Percentiles rank a stretch among this genome's conserved stretches.
Conservation (phyloP, 1,140 invertebrate genomes). For the Pseudomyrmex concolor region DNA sequence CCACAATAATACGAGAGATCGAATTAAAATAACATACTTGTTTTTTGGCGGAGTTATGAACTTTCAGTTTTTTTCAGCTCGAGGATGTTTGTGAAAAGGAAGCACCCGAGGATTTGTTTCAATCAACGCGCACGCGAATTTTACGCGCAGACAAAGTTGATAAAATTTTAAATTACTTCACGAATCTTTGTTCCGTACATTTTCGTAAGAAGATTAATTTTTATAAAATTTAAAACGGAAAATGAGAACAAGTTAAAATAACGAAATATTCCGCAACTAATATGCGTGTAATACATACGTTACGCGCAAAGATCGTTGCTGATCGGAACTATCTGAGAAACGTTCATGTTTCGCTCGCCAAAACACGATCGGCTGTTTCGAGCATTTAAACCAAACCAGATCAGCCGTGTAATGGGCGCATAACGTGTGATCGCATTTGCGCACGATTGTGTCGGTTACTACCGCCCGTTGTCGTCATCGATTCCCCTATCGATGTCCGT, state of each 20-base stretch:
- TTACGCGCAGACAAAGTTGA: too few species aligned
- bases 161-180: too few species aligned
- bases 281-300: too few species aligned
- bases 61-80: too few species aligned
- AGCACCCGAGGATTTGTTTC: neutral
- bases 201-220: too few species aligned
- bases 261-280: too few species aligned
- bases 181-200: too few species aligned
- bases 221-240: too few species aligned
- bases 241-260: too few species aligned
- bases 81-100: neutral
- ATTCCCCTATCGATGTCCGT: constrained; percentile 14
- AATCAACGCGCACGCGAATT: neutral
- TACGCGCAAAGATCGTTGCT: too few species aligned
- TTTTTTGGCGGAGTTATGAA: too few species aligned
- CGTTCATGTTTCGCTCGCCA: neutral
- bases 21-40: neutral
- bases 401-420: constrained; percentile 24
- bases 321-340: too few species aligned
- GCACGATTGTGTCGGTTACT: constrained; percentile 26
- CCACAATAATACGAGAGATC: neutral
- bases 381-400: constrained; percentile 41
- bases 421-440: constrained; percentile 50
- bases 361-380: constrained; percentile 27
- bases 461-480: neutral